phyloP scores from a whole-genome alignment of 2,888 invertebrate species.

The Lepidochitona cinerea region DNA sequence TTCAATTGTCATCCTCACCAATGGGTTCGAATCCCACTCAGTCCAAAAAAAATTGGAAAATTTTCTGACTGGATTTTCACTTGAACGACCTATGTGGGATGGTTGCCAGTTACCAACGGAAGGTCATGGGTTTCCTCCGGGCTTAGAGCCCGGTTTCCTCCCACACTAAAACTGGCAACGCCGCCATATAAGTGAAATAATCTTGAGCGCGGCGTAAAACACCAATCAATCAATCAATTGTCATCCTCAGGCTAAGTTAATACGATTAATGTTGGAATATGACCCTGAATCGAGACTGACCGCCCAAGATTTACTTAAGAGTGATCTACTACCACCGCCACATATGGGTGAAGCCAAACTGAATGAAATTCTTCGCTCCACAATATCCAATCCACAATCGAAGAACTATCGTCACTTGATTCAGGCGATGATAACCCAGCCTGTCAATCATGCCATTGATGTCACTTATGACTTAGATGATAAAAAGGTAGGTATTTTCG shows the following conservation, averaged over 20 bases:
- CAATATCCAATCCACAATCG: slow-evolving; percentile 84
- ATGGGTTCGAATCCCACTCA: too few species aligned
- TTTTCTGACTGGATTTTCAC: too few species aligned
- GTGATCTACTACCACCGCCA: slow-evolving; percentile 87
- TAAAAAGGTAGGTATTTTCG: slow-evolving; percentile 53
- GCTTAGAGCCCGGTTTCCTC: too few species aligned
- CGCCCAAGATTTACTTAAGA: slow-evolving; percentile 85
- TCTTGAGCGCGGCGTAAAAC: too few species aligned
- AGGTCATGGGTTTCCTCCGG: too few species aligned
- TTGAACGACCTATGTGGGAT: too few species aligned
- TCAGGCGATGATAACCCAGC: slow-evolving; percentile 73
- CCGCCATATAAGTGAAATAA: too few species aligned
- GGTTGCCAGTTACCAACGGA: too few species aligned
- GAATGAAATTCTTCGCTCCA: slow-evolving; percentile 83
- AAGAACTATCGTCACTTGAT: slow-evolving; percentile 79
- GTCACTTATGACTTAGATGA: slow-evolving; percentile 84
- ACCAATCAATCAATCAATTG: too few species aligned
- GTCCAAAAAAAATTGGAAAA: too few species aligned
- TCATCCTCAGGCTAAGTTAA: slow-evolving; percentile 63
- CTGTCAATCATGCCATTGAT: slow-evolving; percentile 79
- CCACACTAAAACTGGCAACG: too few species aligned
- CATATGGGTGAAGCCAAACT: slow-evolving; percentile 87
- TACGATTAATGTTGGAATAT: slow-evolving; percentile 85
- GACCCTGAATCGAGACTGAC: slow-evolving; percentile 88
- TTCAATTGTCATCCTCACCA: too few species aligned